Percentiles rank a stretch among this genome's conserved stretches.
phyloP scores from a whole-genome alignment of 2,888 invertebrate genomes.

The Anagyrus pseudococci region DNA sequence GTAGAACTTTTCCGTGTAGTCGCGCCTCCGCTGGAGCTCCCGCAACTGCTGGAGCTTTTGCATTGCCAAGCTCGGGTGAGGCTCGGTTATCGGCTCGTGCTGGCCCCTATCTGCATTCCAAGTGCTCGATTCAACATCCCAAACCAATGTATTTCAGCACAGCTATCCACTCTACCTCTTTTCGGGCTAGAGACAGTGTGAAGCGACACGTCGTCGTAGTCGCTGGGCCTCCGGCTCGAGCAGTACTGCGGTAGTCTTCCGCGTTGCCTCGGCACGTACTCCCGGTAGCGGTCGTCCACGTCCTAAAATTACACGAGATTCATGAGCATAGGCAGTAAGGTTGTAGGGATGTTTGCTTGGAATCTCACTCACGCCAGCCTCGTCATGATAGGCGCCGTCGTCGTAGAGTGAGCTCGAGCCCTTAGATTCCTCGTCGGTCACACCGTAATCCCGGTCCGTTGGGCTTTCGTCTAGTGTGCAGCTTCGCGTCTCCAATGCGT shows the following conservation, averaged over 20 bases:
- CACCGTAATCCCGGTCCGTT: constrained; percentile 10
- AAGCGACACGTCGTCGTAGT: constrained; percentile 2
- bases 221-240: neutral
- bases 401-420: constrained; percentile 11
- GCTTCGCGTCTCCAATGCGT: neutral
- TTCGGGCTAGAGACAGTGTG: neutral
- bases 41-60: constrained; percentile 44
- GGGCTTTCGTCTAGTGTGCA: neutral
- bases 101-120: neutral
- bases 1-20: constrained; percentile 47
- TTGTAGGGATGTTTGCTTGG: neutral
- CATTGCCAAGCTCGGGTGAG: constrained; percentile 41
- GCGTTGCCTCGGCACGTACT: neutral
- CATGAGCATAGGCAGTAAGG: neutral
- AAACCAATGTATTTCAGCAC: neutral
- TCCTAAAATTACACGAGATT: neutral
- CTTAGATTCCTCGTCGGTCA: constrained; percentile 15
- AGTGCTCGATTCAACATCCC: neutral
- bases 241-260: neutral
- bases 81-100: constrained; percentile 14
- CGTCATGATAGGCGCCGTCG: neutral
- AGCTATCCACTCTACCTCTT: constrained; percentile 8
- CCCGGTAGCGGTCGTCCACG: neutral
- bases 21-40: constrained; percentile 48
- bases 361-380: neutral